Percentiles rank a stretch among this genome's conserved stretches.
phyloP scores from a whole-genome alignment of 2,113 vertebrate species.

The Albula glossodonta region DNA sequence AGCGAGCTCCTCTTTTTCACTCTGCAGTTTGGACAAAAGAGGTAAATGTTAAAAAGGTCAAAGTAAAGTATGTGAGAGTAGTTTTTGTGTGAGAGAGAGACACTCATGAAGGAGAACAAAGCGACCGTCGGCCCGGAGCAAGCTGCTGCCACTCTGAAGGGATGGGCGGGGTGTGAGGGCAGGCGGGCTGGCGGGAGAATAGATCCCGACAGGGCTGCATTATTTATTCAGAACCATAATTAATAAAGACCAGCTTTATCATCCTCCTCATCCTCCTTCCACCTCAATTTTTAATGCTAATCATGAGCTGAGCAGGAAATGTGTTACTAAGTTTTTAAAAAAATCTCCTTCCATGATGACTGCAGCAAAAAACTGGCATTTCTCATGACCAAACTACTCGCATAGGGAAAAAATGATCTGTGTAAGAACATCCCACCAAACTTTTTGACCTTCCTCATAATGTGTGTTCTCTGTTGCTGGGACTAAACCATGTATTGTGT shows the following conservation, averaged over 20 bases:
- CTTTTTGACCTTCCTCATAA: no score
- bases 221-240: slow-evolving; percentile 64
- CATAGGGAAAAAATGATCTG: slow-evolving; percentile 33
- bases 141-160: no score
- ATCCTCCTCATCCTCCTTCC: slow-evolving; percentile 42
- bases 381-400: slow-evolving; percentile 50
- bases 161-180: slow-evolving; percentile 23
- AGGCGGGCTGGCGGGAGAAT: slow-evolving; percentile 26
- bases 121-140: no score
- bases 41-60: no score
- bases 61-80: no score
- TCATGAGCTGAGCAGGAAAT: slow-evolving; percentile 50
- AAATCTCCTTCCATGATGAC: slow-evolving; percentile 46
- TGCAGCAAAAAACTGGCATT: slow-evolving; percentile 45
- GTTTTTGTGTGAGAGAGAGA: no score
- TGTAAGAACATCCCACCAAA: slow-evolving; percentile 40
- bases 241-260: slow-evolving; percentile 57
- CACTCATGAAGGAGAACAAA: no score
- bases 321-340: slow-evolving; percentile 34
- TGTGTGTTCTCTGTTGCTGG: no score
- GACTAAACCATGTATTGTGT: no score
- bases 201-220: slow-evolving; percentile 52
- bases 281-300: slow-evolving; percentile 62
- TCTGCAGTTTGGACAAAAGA: no score
- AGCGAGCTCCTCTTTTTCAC: no score